Evolutionary conservation across 2,113 vertebrate genomes (phyloP).

Genomic region (Procapra przewalskii): DNA sequence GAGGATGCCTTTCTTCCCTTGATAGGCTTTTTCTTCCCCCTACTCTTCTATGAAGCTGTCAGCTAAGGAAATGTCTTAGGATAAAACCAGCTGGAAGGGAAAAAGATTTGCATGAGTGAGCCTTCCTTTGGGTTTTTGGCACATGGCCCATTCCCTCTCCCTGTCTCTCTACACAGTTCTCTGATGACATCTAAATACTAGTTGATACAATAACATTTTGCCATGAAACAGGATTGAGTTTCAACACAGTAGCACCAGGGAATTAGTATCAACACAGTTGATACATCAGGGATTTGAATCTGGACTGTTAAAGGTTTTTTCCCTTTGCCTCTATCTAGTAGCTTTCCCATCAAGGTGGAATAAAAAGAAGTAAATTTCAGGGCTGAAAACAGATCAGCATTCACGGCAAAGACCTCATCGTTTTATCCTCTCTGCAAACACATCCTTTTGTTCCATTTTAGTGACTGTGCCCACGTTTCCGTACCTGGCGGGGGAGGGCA

Average conservation of each 20-base stretch:
- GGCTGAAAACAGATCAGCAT: not conserved
- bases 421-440: not conserved
- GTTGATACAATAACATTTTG: not conserved
- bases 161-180: not conserved
- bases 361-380: conserved; percentile 11
- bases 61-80: conserved; percentile 51
- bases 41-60: conserved; percentile 68
- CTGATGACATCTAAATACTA: not conserved
- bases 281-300: not conserved
- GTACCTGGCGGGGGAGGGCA: not conserved
- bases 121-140: conserved; percentile 48
- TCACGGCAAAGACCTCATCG: not conserved
- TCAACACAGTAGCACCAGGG: not conserved
- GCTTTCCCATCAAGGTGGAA: not conserved
- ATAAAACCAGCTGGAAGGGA: conserved; percentile 40
- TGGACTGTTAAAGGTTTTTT: not conserved
- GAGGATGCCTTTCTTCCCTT: conserved; percentile 35
- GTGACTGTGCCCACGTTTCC: not conserved
- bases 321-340: not conserved
- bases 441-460: not conserved
- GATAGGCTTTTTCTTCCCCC: not conserved
- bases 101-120: conserved; percentile 43
- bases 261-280: not conserved
- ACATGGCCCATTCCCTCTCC: conserved; percentile 11
- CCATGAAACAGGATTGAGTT: not conserved